These are phyloP conservation scores for Glomeris marginata DNA, from an alignment of 2,888 invertebrate genomes.

Conservation along the genomic window DNA sequence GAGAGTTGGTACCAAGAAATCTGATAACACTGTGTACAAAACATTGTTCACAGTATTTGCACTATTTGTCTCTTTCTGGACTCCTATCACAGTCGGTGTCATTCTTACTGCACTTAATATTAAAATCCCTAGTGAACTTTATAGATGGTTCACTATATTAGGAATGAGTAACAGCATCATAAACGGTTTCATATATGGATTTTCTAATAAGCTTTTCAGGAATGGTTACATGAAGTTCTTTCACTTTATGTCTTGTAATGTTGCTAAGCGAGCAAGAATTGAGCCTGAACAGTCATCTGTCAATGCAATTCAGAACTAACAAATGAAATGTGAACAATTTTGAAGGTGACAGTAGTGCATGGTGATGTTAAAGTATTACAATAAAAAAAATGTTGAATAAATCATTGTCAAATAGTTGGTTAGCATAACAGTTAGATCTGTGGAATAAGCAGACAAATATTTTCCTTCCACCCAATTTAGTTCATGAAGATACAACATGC, in stretches of 20 bases:
- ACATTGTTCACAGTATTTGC: not conserved
- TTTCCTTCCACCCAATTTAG: too few species aligned
- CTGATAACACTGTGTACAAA: not conserved
- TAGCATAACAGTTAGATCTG: too few species aligned
- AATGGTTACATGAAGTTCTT: not conserved
- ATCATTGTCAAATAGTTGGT: too few species aligned
- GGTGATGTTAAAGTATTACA: too few species aligned
- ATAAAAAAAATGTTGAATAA: too few species aligned
- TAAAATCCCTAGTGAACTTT: not conserved
- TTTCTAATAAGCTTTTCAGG: not conserved
- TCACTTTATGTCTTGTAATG: not conserved
- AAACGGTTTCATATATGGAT: not conserved
- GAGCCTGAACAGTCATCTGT: not conserved
- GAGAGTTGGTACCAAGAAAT: too few species aligned
- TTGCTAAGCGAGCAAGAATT: not conserved
- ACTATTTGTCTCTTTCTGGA: not conserved
- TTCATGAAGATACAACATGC: too few species aligned
- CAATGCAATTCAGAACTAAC: too few species aligned
- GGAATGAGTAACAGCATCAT: not conserved
- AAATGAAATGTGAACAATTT: too few species aligned
- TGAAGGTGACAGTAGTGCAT: too few species aligned
- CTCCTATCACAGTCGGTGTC: not conserved
- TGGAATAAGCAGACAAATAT: too few species aligned
- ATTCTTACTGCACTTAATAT: not conserved
- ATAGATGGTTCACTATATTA: not conserved